phyloP scores from a whole-genome alignment of 1,140 invertebrate species.

The Pachypeltis micranthus region DNA sequence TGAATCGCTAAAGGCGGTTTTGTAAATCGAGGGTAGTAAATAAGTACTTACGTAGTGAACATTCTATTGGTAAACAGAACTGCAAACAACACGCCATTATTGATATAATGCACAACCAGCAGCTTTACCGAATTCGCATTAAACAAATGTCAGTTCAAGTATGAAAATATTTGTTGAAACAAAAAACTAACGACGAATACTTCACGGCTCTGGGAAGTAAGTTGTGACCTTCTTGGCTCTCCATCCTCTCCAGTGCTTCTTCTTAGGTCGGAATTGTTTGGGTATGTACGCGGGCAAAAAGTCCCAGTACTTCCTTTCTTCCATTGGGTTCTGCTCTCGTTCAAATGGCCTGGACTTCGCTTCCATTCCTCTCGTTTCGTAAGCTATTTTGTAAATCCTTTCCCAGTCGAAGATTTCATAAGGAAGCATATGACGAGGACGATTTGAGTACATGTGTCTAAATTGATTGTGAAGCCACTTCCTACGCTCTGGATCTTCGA shows the following conservation, averaged over 20 bases:
- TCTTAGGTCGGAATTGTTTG: conserved; percentile 15
- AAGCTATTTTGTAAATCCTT: conserved; percentile 29
- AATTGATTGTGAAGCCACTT: conserved; percentile 53
- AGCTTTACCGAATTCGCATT: no score
- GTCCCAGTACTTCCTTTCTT: conserved; percentile 24
- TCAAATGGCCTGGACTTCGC: conserved; percentile 27
- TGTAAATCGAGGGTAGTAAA: no score
- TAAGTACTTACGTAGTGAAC: no score
- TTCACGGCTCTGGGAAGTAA: conserved; percentile 23
- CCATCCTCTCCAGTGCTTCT: conserved; percentile 22
- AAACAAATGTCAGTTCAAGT: no score
- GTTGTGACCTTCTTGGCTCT: conserved; percentile 20
- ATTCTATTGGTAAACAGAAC: no score
- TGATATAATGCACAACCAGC: no score
- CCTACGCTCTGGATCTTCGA: conserved; percentile 49
- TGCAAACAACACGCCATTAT: no score
- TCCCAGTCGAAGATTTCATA: conserved; percentile 31
- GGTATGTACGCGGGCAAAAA: conserved; percentile 17
- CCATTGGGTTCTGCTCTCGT: conserved; percentile 23
- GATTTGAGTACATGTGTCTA: conserved; percentile 52
- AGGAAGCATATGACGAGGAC: conserved; percentile 22
- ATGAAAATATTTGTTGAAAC: no score
- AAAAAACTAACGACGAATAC: no score
- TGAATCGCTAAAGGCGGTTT: no score
- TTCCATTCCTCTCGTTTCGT: conserved; percentile 25